phyloP scores from a whole-genome alignment of 2,113 vertebrate species.

The Plestiodon gilberti region DNA sequence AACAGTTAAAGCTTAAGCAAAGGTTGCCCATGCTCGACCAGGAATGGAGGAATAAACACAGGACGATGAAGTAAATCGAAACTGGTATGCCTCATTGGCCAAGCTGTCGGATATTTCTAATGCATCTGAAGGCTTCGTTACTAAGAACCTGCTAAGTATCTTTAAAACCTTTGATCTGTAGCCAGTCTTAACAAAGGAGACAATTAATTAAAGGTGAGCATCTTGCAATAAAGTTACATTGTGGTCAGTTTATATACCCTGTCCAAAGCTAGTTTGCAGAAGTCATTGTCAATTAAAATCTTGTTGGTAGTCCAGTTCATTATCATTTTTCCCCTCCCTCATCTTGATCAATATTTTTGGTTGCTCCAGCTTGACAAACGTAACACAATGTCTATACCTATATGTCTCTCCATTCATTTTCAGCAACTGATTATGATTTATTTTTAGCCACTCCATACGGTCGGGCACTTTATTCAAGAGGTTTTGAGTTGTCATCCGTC shows the following conservation, averaged over 20 bases:
- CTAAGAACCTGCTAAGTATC: constrained; percentile 71
- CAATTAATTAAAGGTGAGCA: constrained; percentile 79
- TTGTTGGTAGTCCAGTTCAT: constrained; percentile 70
- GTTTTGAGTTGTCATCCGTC: constrained; percentile 64
- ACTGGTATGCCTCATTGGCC: constrained; percentile 65
- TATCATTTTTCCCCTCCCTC: constrained; percentile 67
- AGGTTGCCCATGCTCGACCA: constrained; percentile 55
- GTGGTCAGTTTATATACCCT: constrained; percentile 71
- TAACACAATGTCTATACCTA: constrained; percentile 71
- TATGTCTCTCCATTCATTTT: constrained; percentile 73
- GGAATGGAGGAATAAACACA: constrained; percentile 66
- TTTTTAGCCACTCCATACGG: constrained; percentile 65
- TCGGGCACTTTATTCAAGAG: constrained; percentile 67
- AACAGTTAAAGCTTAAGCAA: constrained; percentile 51
- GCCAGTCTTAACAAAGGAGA: constrained; percentile 77
- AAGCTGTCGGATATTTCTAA: constrained; percentile 73
- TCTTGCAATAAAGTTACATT: constrained; percentile 73
- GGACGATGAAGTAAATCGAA: constrained; percentile 63
- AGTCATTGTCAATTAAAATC: constrained; percentile 79
- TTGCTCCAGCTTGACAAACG: constrained; percentile 66
- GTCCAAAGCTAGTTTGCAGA: constrained; percentile 69
- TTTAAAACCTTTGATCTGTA: constrained; percentile 78
- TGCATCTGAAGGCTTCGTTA: constrained; percentile 69
- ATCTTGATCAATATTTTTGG: constrained; percentile 79
- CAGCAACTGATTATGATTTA: constrained; percentile 67